Conservation (phyloP, 2,797 vertebrate species). For the Enteromius trimaculatus region DNA sequence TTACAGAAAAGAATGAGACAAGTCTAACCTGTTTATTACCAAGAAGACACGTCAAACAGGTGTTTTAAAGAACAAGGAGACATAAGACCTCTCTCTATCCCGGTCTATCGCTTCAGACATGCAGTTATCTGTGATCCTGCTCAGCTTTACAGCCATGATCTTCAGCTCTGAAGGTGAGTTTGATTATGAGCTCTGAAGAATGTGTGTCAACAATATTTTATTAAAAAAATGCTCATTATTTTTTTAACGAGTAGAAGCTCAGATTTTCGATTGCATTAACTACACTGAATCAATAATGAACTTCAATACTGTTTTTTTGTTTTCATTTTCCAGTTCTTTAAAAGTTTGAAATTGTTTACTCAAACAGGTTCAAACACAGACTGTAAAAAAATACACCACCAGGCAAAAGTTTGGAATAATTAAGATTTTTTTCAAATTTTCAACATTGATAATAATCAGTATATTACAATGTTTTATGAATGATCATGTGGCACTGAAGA, state of each 20-base stretch:
- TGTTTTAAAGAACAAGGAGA: not conserved
- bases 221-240: too few relatives aligned
- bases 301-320: not conserved
- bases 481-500: not conserved
- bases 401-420: not conserved
- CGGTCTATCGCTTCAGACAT: not conserved
- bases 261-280: not conserved
- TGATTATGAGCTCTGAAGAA: not conserved
- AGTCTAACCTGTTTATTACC: not conserved
- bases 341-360: conserved; percentile 36
- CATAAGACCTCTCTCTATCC: not conserved
- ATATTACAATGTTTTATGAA: not conserved
- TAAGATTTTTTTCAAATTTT: not conserved
- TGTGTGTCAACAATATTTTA: not conserved
- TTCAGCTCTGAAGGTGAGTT: conserved; percentile 18
- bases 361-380: not conserved
- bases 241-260: too few relatives aligned
- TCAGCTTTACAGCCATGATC: not conserved
- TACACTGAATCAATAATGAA: not conserved
- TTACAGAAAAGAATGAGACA: not conserved
- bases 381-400: not conserved
- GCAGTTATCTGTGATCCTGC: not conserved
- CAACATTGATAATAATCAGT: not conserved
- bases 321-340: conserved; percentile 13
- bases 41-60: not conserved